Evolutionary conservation across 2,113 vertebrate species (phyloP).

Genomic region (Malaclemys terrapin): DNA sequence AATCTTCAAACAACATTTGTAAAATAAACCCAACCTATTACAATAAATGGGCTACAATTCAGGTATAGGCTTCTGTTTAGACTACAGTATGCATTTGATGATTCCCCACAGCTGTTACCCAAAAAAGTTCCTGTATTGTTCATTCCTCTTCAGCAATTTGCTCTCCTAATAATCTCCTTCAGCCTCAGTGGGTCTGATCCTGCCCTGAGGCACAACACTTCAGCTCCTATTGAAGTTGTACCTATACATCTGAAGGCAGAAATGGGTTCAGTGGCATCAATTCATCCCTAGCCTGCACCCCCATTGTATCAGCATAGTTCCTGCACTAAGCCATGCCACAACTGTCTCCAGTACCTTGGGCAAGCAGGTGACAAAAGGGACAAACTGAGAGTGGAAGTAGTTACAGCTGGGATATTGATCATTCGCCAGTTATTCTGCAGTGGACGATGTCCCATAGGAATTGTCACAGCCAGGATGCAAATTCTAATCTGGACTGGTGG

Average conservation of each 20-base stretch:
- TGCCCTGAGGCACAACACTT: not conserved
- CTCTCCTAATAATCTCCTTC: not conserved
- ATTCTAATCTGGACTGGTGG: accelerated
- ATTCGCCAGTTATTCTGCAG: accelerated
- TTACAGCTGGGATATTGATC: accelerated
- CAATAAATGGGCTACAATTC: not conserved
- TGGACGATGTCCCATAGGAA: not conserved
- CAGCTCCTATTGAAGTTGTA: not conserved
- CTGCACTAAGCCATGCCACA: accelerated
- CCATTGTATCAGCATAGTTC: not conserved
- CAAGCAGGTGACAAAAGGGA: accelerated
- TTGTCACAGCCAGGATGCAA: accelerated
- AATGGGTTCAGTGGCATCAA: not conserved
- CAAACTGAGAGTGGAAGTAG: accelerated
- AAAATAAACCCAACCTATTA: not conserved
- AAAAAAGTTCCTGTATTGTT: not conserved
- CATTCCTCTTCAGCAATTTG: not conserved
- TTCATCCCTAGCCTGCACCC: accelerated
- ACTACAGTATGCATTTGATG: accelerated
- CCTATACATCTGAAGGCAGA: not conserved
- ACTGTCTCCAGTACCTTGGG: accelerated
- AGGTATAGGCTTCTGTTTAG: not conserved
- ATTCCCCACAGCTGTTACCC: not conserved
- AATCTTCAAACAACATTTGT: not conserved
- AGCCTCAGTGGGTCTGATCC: not conserved